phyloP scores from a whole-genome alignment of 2,888 invertebrate species.

The Synergus japonicus region DNA sequence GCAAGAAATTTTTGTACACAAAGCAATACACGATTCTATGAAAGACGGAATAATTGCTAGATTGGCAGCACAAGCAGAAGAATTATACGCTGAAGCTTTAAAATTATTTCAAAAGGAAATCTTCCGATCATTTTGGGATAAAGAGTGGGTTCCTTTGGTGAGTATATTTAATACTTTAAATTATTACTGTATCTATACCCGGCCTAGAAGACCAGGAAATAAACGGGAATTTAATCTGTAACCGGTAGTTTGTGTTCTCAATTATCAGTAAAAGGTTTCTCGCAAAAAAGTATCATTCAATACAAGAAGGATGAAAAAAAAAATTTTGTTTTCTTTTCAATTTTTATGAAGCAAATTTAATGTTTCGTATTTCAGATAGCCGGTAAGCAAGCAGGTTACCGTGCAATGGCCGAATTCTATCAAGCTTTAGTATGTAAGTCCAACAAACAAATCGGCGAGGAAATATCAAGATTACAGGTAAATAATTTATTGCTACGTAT shows the following conservation, averaged over 20 bases:
- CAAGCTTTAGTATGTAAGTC: slow-evolving; percentile 91
- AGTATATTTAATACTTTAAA: neutral
- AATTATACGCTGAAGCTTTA: slow-evolving; percentile 94
- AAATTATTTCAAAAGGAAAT: slow-evolving; percentile 92
- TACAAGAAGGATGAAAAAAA: no score
- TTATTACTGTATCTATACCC: neutral
- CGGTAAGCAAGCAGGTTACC: slow-evolving; percentile 93
- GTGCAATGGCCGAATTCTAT: slow-evolving; percentile 92
- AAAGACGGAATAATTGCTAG: slow-evolving; percentile 95
- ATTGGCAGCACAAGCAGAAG: slow-evolving; percentile 94
- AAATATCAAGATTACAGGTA: slow-evolving; percentile 90
- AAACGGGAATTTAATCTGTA: no score
- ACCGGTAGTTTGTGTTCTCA: no score
- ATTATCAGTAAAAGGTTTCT: no score
- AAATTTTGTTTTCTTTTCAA: no score
- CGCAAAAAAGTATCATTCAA: no score
- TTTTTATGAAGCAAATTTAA: neutral
- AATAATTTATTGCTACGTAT: slow-evolving; percentile 52
- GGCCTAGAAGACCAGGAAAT: no score
- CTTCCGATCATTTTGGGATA: slow-evolving; percentile 91
- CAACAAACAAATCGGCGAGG: slow-evolving; percentile 90
- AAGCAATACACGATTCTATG: slow-evolving; percentile 96
- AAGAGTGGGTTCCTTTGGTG: slow-evolving; percentile 89
- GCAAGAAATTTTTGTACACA: slow-evolving; percentile 97
- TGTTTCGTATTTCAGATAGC: slow-evolving; percentile 81